These are phyloP conservation scores for Pardalotus punctatus DNA, from an alignment of 2,113 vertebrate species.

Conservation along the genomic window DNA sequence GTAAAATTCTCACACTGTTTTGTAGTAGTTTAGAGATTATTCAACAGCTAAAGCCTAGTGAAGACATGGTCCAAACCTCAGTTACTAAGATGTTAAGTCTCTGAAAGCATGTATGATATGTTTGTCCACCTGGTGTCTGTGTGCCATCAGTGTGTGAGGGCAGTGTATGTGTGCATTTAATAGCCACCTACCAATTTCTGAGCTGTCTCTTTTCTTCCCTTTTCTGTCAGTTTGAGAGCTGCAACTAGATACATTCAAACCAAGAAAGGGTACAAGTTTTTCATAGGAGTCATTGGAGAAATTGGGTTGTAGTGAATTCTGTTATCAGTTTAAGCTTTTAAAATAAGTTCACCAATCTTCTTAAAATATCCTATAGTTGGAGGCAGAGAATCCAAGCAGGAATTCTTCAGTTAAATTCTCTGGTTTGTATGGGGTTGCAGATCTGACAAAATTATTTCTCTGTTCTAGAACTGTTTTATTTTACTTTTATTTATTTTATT, in stretches of 20 bases:
- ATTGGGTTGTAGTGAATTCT: not conserved
- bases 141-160: not conserved
- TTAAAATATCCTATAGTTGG: not conserved
- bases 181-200: not conserved
- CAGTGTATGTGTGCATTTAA: not conserved
- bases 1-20: not conserved
- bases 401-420: constrained; percentile 4
- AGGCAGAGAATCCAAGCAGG: not conserved
- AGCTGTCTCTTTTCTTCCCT: not conserved
- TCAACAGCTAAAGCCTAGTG: not conserved
- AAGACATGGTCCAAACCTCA: not conserved
- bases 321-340: not conserved
- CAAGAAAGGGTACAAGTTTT: not conserved
- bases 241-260: constrained; percentile 45
- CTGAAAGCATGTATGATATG: not conserved
- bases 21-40: not conserved
- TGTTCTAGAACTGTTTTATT: not conserved
- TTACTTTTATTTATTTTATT: not conserved
- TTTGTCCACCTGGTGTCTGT: not conserved
- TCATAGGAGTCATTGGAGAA: not conserved
- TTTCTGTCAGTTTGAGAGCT: constrained; percentile 18
- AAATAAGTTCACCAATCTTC: not conserved
- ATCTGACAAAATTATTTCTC: not conserved
- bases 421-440: constrained; percentile 45
- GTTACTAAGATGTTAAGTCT: not conserved